Evolutionary conservation across 2,888 invertebrate genomes (phyloP).

Genomic region (Drosophila ezoana): DNA sequence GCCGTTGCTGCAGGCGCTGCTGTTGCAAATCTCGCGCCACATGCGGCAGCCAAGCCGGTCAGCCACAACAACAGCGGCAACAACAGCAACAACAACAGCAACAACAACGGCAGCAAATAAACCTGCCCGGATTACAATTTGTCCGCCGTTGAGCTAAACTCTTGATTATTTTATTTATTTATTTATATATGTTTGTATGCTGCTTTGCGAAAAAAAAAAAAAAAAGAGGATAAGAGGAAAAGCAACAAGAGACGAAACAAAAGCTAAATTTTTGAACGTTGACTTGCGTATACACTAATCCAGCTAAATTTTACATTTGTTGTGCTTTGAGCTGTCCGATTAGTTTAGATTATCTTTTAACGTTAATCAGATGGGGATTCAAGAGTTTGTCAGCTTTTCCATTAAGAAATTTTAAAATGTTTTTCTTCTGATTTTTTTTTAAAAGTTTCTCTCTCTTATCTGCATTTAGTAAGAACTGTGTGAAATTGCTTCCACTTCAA

Average conservation of each 20-base stretch:
- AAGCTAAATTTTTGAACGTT: conserved; percentile 6
- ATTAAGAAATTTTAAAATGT: too few species aligned
- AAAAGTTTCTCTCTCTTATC: too few species aligned
- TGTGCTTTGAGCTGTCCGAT: background rate
- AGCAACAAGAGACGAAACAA: conserved; percentile 20
- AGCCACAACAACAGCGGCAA: conserved; percentile 16
- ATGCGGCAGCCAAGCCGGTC: conserved; percentile 54
- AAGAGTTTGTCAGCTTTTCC: too few species aligned
- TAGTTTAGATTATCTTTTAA: too few species aligned
- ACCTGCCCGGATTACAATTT: conserved; percentile 70
- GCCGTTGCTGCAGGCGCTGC: conserved; percentile 25
- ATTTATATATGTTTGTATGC: conserved; percentile 45
- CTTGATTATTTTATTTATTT: conserved; percentile 75
- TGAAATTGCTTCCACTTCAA: too few species aligned
- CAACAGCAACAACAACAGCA: conserved; percentile 26
- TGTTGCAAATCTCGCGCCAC: conserved; percentile 64
- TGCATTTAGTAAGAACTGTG: too few species aligned
- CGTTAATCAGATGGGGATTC: too few species aligned
- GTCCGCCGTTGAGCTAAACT: conserved; percentile 46
- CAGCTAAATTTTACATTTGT: background rate
- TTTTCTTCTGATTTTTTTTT: too few species aligned
- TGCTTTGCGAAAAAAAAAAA: conserved; percentile 10
- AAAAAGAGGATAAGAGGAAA: conserved; percentile 9
- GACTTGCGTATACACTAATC: conserved; percentile 43
- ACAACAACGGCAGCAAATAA: conserved; percentile 27